Evolutionary conservation across 2,888 invertebrate species (phyloP).

Genomic region (Calliphora vomitoria): DNA sequence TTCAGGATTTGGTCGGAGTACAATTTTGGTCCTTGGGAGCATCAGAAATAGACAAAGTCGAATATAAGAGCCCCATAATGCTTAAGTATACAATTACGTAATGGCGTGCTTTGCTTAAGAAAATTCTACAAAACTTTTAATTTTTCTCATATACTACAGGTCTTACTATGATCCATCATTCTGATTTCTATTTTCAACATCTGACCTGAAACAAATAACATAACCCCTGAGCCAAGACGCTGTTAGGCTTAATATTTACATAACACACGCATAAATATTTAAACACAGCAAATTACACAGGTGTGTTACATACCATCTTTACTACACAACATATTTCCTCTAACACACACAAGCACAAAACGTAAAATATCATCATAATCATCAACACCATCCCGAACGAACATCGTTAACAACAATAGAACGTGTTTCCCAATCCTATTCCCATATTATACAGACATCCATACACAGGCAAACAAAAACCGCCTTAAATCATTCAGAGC

Average conservation of each 20-base stretch:
- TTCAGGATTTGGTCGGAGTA: no score
- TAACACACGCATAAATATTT: conserved; percentile 34
- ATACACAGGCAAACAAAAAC: not conserved
- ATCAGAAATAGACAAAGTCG: no score
- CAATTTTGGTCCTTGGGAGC: no score
- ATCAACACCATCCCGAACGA: conserved; percentile 45
- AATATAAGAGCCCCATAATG: no score
- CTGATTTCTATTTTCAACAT: no score
- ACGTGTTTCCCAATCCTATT: conserved; percentile 32
- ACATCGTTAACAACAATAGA: conserved; percentile 25
- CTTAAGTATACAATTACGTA: no score
- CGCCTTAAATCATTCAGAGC: not conserved
- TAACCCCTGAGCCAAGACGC: not conserved
- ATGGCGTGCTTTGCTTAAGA: no score
- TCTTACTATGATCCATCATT: no score
- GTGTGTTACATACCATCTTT: conserved; percentile 53
- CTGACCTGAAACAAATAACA: not conserved
- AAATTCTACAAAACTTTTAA: no score
- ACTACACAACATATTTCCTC: conserved; percentile 26
- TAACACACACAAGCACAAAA: not conserved
- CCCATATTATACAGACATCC: not conserved
- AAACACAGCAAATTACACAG: conserved; percentile 47
- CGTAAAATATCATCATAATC: conserved; percentile 45
- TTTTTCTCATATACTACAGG: no score
- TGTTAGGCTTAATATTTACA: conserved; percentile 21